phyloP scores from a whole-genome alignment of 1,140 invertebrate genomes.

The Pseudoatta argentina region DNA sequence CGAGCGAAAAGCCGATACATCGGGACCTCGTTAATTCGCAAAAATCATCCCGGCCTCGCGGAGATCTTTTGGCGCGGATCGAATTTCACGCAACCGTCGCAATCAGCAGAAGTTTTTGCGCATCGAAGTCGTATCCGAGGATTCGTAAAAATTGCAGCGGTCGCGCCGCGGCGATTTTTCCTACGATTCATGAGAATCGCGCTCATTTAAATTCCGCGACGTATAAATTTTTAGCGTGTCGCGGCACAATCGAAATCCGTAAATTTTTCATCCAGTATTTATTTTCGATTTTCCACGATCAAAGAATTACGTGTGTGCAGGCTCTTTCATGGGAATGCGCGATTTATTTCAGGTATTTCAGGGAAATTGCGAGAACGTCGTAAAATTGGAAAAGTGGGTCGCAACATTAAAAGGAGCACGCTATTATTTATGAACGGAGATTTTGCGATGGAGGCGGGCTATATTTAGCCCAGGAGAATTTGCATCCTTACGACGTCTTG shows the following conservation, averaged over 20 bases:
- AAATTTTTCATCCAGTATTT: not conserved
- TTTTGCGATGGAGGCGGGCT: conserved; percentile 4
- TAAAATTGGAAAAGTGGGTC: conserved; percentile 48
- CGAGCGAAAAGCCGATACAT: conserved; percentile 56
- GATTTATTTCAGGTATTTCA: conserved; percentile 23
- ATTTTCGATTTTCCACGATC: not conserved
- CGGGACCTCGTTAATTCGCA: conserved; percentile 71
- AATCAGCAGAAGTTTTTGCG: not conserved
- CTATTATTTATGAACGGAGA: conserved; percentile 47
- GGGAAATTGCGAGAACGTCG: conserved; percentile 46
- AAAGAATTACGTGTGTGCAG: not conserved
- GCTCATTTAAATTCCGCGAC: not conserved
- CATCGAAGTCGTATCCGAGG: conserved; percentile 2
- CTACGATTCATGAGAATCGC: not conserved
- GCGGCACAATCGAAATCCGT: not conserved
- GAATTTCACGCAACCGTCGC: conserved; percentile 55
- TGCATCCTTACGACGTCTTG: not conserved
- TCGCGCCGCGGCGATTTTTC: not conserved
- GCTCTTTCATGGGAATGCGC: not conserved
- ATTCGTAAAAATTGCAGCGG: conserved; percentile 25
- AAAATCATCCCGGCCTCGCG: conserved; percentile 60
- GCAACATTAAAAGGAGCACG: conserved; percentile 39
- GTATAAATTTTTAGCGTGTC: not conserved
- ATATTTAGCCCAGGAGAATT: conserved; percentile 38
- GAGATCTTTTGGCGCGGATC: conserved; percentile 67